Conservation (phyloP, 2,113 vertebrate genomes). For the Pelodiscus sinensis region DNA sequence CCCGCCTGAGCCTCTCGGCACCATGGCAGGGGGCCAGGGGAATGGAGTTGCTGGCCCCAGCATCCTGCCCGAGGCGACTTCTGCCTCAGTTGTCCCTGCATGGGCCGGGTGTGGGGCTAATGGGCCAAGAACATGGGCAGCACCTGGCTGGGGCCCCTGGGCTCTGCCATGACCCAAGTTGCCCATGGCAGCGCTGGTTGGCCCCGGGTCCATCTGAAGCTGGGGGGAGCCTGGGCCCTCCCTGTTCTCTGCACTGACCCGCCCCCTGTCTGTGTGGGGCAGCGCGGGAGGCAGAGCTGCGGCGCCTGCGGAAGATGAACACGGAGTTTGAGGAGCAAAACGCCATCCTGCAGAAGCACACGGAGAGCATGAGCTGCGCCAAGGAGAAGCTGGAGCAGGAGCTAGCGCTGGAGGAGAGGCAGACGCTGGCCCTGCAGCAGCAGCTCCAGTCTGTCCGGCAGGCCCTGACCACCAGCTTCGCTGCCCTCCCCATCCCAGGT, state of each 20-base stretch:
- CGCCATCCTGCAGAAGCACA: conserved; percentile 92
- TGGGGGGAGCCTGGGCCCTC: neutral
- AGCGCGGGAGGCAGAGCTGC: conserved; percentile 95
- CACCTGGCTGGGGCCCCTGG: neutral
- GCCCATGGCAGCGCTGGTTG: rapidly evolving
- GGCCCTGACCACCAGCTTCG: conserved; percentile 89
- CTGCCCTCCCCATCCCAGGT: conserved; percentile 93
- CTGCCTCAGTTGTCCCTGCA: neutral
- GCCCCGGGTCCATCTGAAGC: neutral
- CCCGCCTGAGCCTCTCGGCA: neutral
- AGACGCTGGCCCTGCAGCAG: conserved; percentile 91
- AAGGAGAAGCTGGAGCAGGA: conserved; percentile 97
- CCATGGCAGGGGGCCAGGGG: neutral
- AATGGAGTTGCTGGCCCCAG: neutral
- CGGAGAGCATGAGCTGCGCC: conserved; percentile 94
- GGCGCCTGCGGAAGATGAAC: conserved; percentile 94
- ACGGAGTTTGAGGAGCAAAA: conserved; percentile 98
- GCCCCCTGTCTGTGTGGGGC: neutral
- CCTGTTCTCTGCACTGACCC: too few relatives aligned
- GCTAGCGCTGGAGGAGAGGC: conserved; percentile 91
- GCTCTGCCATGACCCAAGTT: rapidly evolving
- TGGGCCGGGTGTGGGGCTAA: neutral
- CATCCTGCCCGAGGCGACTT: neutral
- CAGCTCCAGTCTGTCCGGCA: conserved; percentile 92
- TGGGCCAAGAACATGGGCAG: neutral